Evolutionary conservation across 2,797 vertebrate genomes (phyloP), one percentile per base, ranked within the genome.

Genomic region (Neosalanx taihuensis): DNA sequence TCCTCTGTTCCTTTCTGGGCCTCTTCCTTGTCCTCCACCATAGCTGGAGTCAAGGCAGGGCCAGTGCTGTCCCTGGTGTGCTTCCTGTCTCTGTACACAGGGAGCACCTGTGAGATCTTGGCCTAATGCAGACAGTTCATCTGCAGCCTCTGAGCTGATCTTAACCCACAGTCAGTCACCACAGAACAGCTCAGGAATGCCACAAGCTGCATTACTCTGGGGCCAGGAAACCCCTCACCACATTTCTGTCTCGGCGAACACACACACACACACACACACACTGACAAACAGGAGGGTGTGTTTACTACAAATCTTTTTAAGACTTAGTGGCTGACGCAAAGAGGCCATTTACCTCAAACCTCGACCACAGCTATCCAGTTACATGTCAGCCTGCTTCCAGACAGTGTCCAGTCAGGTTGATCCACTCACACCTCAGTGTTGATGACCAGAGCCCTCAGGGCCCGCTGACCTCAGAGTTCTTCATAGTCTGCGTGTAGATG

Each of bases 141-240:
- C 58, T 68, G 26, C 33, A 23, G 46, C 58, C 71, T 58, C 57
- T 61, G 31, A 70, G 75, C 76, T 83, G 74, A 74, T 23, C 26
- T 53, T 29, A 1, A 17, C 30, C 33, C 23, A 70, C 73, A 64
- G 35, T 37, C 60, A 58, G 65, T 67, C 35, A 64, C 64, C 63
- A 37, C 64, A 49, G 29, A 67, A 23, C 35, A 26, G 41, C 58
- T 61, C 30, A 49, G 58, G 64, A 73, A 73, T 63, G 72, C 31
- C 57, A 58, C 70, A 58, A 64, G 64, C 81, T 59, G 33, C 64
- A 29, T 66, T n/a, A 15, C 67, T 71, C 63, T 63, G 20, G 51
- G 78, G 30, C 49, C 81, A 82, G 80, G 83, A 85, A 85, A 89
- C 70, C 72, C 79, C 79, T 59, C 78, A 73, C 77, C 70, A 65